Conservation (phyloP, 2,797 vertebrate species). For the Psittacula echo region DNA sequence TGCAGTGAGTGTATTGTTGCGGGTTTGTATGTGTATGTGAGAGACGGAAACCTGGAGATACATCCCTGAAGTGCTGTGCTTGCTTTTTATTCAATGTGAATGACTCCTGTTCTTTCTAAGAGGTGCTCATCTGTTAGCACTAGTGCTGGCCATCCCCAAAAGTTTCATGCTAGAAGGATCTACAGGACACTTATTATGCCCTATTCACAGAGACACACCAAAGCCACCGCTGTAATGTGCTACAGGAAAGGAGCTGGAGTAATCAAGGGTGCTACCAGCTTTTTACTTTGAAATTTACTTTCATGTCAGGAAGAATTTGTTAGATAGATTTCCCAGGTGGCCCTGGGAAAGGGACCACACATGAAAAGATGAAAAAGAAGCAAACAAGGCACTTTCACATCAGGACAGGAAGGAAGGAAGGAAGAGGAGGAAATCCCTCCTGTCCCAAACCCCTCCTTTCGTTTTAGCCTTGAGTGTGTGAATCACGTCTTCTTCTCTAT, state of each 20-base stretch:
- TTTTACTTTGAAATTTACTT: neutral
- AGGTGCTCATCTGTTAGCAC: neutral
- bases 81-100: neutral
- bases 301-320: neutral
- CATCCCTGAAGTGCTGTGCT: neutral
- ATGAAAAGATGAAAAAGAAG: neutral
- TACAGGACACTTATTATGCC: neutral
- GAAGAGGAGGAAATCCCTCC: neutral
- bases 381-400: neutral
- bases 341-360: neutral
- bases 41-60: neutral
- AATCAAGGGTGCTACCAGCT: neutral
- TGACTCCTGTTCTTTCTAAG: neutral
- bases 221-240: neutral
- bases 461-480: neutral
- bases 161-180: neutral
- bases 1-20: neutral
- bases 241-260: neutral
- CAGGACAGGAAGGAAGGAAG: neutral
- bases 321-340: neutral
- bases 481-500: neutral
- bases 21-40: neutral
- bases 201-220: neutral
- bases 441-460: neutral
- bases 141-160: neutral